Evolutionary conservation across 2,797 vertebrate genomes (phyloP).

Genomic region (Australoheros facetus): DNA sequence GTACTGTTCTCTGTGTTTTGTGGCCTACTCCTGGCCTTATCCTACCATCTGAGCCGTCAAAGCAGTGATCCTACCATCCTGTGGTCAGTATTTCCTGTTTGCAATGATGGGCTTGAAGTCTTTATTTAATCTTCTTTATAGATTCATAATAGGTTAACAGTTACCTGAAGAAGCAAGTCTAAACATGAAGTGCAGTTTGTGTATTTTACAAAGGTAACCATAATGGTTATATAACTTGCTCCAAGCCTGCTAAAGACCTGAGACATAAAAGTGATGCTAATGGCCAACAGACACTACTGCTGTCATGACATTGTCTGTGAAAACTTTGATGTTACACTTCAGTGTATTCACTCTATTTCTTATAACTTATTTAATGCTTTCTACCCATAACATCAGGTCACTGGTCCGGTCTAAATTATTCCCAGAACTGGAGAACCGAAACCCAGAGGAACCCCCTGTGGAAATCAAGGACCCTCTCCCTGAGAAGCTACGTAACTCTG

Average conservation of each 20-base stretch:
- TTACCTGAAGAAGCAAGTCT: neutral
- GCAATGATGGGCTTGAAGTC: neutral
- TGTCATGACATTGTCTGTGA: neutral
- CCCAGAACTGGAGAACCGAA: slow-evolving; percentile 86
- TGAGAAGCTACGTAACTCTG: slow-evolving; percentile 88
- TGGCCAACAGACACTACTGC: neutral
- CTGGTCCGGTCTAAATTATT: slow-evolving; percentile 88
- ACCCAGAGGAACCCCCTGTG: slow-evolving; percentile 84
- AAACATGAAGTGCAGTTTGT: neutral
- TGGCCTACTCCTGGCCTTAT: slow-evolving; percentile 88
- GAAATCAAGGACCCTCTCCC: slow-evolving; percentile 91
- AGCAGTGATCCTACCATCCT: slow-evolving; percentile 91
- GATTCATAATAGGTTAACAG: neutral
- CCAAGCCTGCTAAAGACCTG: neutral
- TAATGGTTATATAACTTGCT: neutral
- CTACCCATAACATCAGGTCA: slow-evolving; percentile 76
- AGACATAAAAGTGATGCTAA: neutral
- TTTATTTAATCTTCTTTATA: neutral
- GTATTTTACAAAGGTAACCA: neutral
- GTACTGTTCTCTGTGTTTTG: slow-evolving; percentile 93
- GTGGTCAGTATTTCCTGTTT: slow-evolving; percentile 80
- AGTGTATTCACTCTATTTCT: neutral
- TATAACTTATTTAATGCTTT: neutral
- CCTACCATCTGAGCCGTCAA: slow-evolving; percentile 92
- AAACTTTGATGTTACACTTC: slow-evolving; percentile 16